Evolutionary conservation across 2,113 vertebrate genomes (phyloP).

Genomic region (Epinephelus fuscoguttatus): DNA sequence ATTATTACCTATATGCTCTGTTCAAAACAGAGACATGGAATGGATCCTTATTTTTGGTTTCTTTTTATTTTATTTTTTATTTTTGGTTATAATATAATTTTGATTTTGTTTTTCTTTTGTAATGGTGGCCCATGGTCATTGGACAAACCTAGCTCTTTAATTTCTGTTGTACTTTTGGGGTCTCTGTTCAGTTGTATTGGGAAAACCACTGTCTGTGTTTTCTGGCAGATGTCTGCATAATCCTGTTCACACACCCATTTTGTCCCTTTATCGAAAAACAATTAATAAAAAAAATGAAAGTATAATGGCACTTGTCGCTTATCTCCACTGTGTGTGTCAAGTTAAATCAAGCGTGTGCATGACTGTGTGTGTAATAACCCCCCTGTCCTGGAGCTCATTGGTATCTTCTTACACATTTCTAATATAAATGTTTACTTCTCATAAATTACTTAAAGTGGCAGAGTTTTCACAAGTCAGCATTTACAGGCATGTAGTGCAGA

Average conservation of each 20-base stretch:
- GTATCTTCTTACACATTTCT: not conserved
- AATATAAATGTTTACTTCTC: not conserved
- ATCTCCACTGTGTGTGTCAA: constrained; percentile 58
- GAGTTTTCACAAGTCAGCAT: not conserved
- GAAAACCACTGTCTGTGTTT: constrained; percentile 99
- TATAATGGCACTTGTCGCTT: constrained; percentile 88
- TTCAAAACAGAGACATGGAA: constrained; percentile 97
- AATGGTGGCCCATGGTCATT: constrained; percentile 98
- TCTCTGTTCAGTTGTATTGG: constrained; percentile 99
- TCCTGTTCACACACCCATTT: constrained; percentile 99
- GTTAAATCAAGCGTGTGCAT: constrained; percentile 23
- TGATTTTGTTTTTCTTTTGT: constrained; percentile 83
- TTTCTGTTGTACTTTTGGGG: constrained; percentile 96
- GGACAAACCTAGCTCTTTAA: constrained; percentile 91
- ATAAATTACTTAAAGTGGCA: not conserved
- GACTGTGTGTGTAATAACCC: not conserved
- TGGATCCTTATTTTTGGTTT: constrained; percentile 92
- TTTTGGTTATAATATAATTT: constrained; percentile 80
- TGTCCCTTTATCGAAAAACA: constrained; percentile 99
- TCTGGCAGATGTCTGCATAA: constrained; percentile 99
- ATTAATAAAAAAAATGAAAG: constrained; percentile 96
- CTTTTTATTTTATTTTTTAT: constrained; percentile 77
- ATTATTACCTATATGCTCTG: constrained; percentile 98
- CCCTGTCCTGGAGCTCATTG: not conserved
- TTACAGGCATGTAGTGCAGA: not conserved